Evolutionary conservation across 2,113 vertebrate genomes (phyloP), one percentile per base, ranked within the genome.

Genomic region (Gallinago undulata): DNA sequence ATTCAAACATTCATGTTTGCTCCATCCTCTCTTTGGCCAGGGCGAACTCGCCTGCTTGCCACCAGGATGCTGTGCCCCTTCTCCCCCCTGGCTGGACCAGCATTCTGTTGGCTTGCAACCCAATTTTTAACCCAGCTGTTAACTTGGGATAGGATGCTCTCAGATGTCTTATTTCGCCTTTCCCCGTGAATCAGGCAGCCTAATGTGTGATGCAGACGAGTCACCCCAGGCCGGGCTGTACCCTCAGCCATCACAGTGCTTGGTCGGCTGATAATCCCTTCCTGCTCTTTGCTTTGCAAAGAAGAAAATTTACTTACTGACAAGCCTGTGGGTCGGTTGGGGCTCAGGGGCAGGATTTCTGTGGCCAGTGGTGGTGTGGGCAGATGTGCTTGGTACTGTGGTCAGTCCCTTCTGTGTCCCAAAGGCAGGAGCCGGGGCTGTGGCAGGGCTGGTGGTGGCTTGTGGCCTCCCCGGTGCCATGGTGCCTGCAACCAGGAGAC

Each of bases 161-260:
- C 31, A 37, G 10, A 12, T 67, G 19, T 19, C 14, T n/a, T 55
- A 2, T 63, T 89, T 78, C 64, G 50, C 47, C 37, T 67, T 81
- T 63, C 39, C 27, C 69, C 13, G 3, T 23, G 7, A 62, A 69
- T 45, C 30, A 37, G 39, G 27, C 15, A 73, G 63, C 30, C 13
- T 41, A 53, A 35, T 0, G 0, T 16, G 7, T 50, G 57, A n/a
- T 3, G 19, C 33, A 73, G 39, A 60, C 2, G 5, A 69, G 63
- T 41, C 6, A 41, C 14, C 28, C 53, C 0, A 0, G 21, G 31
- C 27, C 7, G 28, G n/a, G 43, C 51, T 0, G 0, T 60, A 28
- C 25, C 21, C 10, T 78, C 53, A 33, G 50, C 50, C 28, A 24
- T 10, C 48, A 23, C 0, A 1, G 19, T 17, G 12, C 16, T 19